phyloP scores from a whole-genome alignment of 2,888 invertebrate species.

The Invenusta paracnida region DNA sequence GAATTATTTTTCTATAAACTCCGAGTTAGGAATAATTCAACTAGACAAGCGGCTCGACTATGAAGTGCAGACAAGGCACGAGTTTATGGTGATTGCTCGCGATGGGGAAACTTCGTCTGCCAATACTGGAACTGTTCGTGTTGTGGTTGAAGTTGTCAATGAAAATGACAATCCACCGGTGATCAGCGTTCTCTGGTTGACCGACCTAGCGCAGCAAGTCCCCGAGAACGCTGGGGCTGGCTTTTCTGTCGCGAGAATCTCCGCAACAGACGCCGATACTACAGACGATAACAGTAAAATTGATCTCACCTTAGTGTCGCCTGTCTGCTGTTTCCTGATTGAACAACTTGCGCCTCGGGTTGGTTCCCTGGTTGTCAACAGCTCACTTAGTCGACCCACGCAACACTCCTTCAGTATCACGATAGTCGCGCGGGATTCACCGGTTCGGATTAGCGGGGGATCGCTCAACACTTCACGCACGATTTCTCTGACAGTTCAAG shows the following conservation, averaged over 20 bases:
- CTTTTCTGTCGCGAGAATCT: neutral
- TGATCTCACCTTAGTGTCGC: neutral
- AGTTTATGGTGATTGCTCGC: neutral
- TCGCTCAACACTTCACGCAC: neutral
- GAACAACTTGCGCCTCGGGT: neutral
- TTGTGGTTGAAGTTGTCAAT: slow-evolving; percentile 35
- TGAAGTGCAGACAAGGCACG: slow-evolving; percentile 14
- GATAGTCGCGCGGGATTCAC: neutral
- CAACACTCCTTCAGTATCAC: neutral
- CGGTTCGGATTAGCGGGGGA: neutral
- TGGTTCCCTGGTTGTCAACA: neutral
- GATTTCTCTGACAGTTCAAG: neutral
- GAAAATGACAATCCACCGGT: slow-evolving; percentile 41
- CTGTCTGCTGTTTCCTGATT: neutral
- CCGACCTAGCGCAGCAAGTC: neutral
- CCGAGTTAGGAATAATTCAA: slow-evolving; percentile 2
- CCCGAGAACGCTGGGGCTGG: neutral
- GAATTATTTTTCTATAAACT: slow-evolving; percentile 13
- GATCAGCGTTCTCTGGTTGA: slow-evolving; percentile 27
- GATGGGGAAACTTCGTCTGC: neutral
- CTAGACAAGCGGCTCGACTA: slow-evolving; percentile 35
- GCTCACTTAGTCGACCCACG: neutral
- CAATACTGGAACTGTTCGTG: slow-evolving; percentile 28
- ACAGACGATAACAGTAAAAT: neutral
- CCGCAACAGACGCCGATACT: neutral